Evolutionary conservation across 92 coral and sea anemone genomes (phyloP), one percentile per base, ranked within the genome.

Genomic region (Palythoa heliodiscus): DNA sequence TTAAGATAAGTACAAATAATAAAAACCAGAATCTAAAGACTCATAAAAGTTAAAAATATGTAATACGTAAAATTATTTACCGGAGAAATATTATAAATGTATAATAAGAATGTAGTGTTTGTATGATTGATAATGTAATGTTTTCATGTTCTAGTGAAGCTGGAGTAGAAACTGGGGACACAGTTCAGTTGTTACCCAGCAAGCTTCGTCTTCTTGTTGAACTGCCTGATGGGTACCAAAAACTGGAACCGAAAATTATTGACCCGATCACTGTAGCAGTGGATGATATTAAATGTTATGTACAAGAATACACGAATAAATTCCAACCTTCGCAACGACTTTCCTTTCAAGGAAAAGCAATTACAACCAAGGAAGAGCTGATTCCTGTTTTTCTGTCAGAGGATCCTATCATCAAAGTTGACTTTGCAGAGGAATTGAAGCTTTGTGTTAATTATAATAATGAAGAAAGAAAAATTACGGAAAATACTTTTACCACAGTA

Each of bases 271-370:
- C 43, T 25, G 40, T 69, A 69, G 14, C 19, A 25, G 6, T 13
- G 17, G 73, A 69, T 16, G 73, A 69, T 24, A 69, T 69, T 69
- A 69, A 69, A 15, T 22, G 24, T 16, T 69, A 69, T 11, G 73
- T 69, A 16, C 73, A 69, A 12, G 73, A 29, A 69, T 13, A 6
- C 0, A 37, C 35, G 40, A 48, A 37, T 43, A 25, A 37, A 12
- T n/a, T 11, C 35, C 73, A 17, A 37, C n/a, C 37, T 13, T 11
- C 1, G 47, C 73, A 69, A 69, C 73, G 73, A 29, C 73, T 69
- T 69, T 69, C 73, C n/a, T 69, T 69, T 69, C 73, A 69, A 69
- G 73, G 73, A 25, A 25, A 29, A 37, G 24, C 73, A 6, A 69
- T 69, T 7, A 25, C 19, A 25, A 25, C 35, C 4, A 69, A 29